These are phyloP conservation scores for Pelobates cultripes DNA, from an alignment of 2,797 vertebrate genomes.

Conservation along the genomic window DNA sequence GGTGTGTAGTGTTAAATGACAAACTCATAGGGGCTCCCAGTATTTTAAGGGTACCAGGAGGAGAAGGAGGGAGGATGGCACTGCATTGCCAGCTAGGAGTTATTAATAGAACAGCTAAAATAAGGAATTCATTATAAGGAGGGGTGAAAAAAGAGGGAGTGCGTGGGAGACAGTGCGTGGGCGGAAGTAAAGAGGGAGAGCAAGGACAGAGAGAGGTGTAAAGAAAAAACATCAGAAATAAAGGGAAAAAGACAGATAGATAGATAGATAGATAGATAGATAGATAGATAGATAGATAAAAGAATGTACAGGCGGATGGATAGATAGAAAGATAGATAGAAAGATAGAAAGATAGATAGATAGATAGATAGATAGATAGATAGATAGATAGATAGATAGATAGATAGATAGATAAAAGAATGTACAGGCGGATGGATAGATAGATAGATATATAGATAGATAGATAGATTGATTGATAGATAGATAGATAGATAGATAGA, in stretches of 20 bases:
- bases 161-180: constrained; percentile 51
- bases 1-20: not conserved
- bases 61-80: constrained; percentile 30
- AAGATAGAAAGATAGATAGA: not conserved
- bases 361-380: not conserved
- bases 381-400: constrained; percentile 7
- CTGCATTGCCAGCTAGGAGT: constrained; percentile 38
- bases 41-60: constrained; percentile 10
- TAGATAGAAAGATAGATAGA: too few species aligned
- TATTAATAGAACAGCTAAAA: constrained; percentile 57
- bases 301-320: too few species aligned
- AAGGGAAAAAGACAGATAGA: not conserved
- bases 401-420: not conserved
- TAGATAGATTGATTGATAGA: not conserved
- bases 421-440: too few species aligned
- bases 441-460: not conserved
- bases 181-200: constrained; percentile 47
- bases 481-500: constrained; percentile 3
- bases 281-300: not conserved
- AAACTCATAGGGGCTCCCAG: not conserved
- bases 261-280: constrained; percentile 2
- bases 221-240: constrained; percentile 11
- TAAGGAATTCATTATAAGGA: constrained; percentile 56
- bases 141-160: constrained; percentile 49
- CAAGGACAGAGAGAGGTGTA: constrained; percentile 41